phyloP scores from a whole-genome alignment of 2,113 vertebrate species.

The Gorilla gorilla region DNA sequence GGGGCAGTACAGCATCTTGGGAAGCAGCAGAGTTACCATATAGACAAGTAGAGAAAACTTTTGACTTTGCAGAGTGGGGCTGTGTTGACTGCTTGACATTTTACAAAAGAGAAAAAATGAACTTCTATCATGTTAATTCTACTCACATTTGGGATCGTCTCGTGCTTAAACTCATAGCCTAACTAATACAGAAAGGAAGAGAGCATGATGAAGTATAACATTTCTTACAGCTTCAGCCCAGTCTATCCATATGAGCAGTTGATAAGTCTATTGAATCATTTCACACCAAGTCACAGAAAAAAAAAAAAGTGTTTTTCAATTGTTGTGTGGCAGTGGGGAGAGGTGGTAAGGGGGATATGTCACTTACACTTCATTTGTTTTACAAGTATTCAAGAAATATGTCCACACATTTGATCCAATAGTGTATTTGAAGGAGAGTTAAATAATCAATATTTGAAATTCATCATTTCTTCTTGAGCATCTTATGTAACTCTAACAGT shows the following conservation, averaged over 20 bases:
- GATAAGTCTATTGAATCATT: background rate
- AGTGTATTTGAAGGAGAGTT: background rate
- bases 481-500: background rate
- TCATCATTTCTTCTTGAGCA: background rate
- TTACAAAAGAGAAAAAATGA: background rate
- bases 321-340: background rate
- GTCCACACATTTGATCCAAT: background rate
- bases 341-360: background rate
- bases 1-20: background rate
- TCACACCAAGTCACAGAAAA: background rate
- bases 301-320: background rate
- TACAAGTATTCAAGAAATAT: background rate
- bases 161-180: background rate
- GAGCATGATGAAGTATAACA: background rate
- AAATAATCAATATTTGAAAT: background rate
- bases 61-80: background rate
- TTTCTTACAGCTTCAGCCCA: background rate
- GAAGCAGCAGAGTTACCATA: background rate
- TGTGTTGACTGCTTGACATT: background rate
- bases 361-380: background rate
- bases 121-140: background rate
- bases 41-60: background rate
- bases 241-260: background rate
- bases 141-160: background rate
- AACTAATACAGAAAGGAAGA: background rate